Base-by-base conservation (phyloP, 2,888 invertebrate genomes). In the Dicyrtomina minuta region DNA sequence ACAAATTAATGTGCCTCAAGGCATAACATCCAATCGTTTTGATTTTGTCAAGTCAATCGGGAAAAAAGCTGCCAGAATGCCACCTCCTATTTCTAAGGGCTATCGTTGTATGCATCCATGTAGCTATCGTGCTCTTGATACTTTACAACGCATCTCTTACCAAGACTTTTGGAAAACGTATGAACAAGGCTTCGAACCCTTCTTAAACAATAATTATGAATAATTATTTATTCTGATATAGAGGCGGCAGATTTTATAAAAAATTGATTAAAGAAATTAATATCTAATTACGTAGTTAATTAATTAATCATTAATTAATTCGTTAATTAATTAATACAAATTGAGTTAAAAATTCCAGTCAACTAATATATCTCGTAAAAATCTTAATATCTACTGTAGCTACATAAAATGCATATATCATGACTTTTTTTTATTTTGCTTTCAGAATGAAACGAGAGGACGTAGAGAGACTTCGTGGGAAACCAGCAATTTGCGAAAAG, bases 161-260 rank as follows among this genome's bases (percentile, higher is more conserved):
- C 27, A 41, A 12, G 73, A 77, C 58, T 74, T 77, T 61, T 75
- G 73, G 73, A 68, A 77, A 66, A 60, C 64, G 77, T 76, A 74
- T 67, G 20, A 4, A 27, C 39, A 22, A 12, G 20, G 43, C 41
- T 39, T 5, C 6, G n/a, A n/a, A n/a, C 55, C 15, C 24, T 55
- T 22, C 10, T 55, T 55, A 4, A 22, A 13, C 4, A 55, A 13
- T 55, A 13, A 17, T 22, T 22, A 41, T n/a, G n/a, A n/a, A n/a
- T n/a, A n/a, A n/a, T n/a, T n/a, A n/a, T n/a, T n/a, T n/a, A n/a
- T n/a, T n/a, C n/a, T n/a, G n/a, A n/a, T n/a, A n/a, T n/a, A n/a
- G n/a, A n/a, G n/a, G n/a, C n/a, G n/a, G n/a, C n/a, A n/a, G n/a
- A n/a, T n/a, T n/a, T n/a, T n/a, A n/a, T n/a, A n/a, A n/a, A n/a